Evolutionary conservation across 1,140 invertebrate species (phyloP).

Genomic region (Cephus cinctus): DNA sequence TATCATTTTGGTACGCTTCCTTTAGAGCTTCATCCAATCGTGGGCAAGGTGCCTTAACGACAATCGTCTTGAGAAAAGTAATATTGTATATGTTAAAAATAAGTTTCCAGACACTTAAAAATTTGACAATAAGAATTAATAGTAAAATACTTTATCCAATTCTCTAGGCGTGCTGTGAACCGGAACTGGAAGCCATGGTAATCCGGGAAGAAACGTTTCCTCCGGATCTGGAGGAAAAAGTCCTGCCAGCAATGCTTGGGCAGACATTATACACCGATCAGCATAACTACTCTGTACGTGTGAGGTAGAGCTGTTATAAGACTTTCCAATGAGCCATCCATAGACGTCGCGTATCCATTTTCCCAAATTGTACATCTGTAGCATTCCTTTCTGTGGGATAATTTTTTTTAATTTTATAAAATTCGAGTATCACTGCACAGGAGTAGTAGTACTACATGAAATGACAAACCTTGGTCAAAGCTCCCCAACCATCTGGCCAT

Average conservation of each 20-base stretch:
- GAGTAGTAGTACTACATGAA: neutral
- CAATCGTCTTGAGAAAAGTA: constrained; percentile 55
- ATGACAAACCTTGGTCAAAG: constrained; percentile 69
- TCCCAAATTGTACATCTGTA: constrained; percentile 75
- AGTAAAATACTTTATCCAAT: constrained; percentile 66
- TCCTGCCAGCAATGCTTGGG: constrained; percentile 76
- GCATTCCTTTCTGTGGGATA: constrained; percentile 80
- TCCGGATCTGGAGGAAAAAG: constrained; percentile 72
- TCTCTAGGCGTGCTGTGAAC: constrained; percentile 71
- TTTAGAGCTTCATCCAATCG: constrained; percentile 61
- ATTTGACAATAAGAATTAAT: constrained; percentile 1
- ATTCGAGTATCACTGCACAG: no score
- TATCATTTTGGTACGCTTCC: constrained; percentile 53
- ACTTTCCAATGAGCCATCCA: constrained; percentile 63
- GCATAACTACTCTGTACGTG: constrained; percentile 77
- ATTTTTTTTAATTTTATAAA: no score
- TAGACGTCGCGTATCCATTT: constrained; percentile 71
- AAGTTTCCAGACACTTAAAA: constrained; percentile 3
- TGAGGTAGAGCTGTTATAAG: constrained; percentile 63
- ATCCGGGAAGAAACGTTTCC: constrained; percentile 69
- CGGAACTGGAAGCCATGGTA: constrained; percentile 87
- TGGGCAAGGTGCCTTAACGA: constrained; percentile 64
- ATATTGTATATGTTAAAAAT: constrained; percentile 16
- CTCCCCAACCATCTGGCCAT: constrained; percentile 70
- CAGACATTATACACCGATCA: constrained; percentile 85